These are phyloP conservation scores for Drosophila arizonae DNA, from an alignment of 1,140 invertebrate species.

Conservation along the genomic window DNA sequence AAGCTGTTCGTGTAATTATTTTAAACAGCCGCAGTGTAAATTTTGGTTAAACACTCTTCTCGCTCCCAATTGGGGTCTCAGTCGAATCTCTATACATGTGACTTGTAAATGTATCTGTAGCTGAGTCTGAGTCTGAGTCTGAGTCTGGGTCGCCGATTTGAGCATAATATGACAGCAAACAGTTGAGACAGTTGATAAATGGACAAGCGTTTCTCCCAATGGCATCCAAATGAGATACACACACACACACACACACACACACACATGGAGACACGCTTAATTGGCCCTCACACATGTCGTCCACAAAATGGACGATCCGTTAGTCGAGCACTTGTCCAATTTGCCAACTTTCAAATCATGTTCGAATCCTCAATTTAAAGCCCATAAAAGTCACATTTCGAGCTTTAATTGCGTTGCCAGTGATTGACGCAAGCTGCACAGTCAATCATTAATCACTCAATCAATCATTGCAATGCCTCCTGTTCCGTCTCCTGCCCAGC, in stretches of 20 bases:
- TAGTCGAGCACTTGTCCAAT: constrained; percentile 50
- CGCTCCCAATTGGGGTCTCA: constrained; percentile 25
- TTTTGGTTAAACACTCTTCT: constrained; percentile 76
- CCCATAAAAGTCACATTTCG: constrained; percentile 53
- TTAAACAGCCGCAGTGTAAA: constrained; percentile 80
- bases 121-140: constrained; percentile 34
- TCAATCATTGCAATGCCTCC: constrained; percentile 66
- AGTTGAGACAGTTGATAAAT: constrained; percentile 79
- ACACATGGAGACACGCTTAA: constrained; percentile 57
- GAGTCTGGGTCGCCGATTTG: constrained; percentile 58
- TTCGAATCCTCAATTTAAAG: constrained; percentile 60
- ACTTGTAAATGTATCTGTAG: constrained; percentile 1
- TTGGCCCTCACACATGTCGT: constrained; percentile 35
- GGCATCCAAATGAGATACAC: constrained; percentile 60
- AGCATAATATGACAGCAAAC: constrained; percentile 82
- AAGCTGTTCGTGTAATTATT: constrained; percentile 79
- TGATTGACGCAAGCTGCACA: constrained; percentile 40
- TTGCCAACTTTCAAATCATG: constrained; percentile 55
- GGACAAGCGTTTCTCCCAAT: constrained; percentile 53
- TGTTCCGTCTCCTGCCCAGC: constrained; percentile 40
- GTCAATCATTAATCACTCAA: constrained; percentile 78
- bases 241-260: constrained; percentile 29
- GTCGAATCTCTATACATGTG: constrained; percentile 15
- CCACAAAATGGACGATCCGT: background rate
- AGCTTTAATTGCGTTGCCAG: constrained; percentile 60